These are phyloP conservation scores for Holothuria glaberrima DNA, from an alignment of 35 echinoderm and acorn worm species.

Conservation along the genomic window DNA sequence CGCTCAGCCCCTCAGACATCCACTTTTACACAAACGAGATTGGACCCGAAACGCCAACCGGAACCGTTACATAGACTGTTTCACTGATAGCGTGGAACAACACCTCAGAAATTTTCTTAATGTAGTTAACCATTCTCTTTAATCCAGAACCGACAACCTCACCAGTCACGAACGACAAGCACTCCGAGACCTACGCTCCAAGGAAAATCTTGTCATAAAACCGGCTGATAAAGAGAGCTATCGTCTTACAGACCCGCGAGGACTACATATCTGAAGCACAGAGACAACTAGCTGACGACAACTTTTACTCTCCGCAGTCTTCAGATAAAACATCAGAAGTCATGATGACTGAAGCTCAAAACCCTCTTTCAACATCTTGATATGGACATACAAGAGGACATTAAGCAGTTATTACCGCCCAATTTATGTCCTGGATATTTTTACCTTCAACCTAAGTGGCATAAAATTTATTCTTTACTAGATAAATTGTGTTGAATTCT, in stretches of 20 bases:
- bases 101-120: not conserved
- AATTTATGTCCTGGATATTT: no score
- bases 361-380: not conserved
- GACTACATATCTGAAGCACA: not conserved
- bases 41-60: not conserved
- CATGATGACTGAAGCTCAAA: not conserved
- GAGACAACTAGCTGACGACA: not conserved
- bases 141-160: no score
- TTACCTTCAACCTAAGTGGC: no score
- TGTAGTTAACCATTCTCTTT: no score
- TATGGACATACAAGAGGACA: not conserved
- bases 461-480: no score
- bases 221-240: not conserved
- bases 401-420: no score
- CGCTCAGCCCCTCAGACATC: no score
- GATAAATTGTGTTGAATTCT: no score
- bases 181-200: not conserved
- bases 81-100: not conserved
- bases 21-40: not conserved
- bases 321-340: not conserved
- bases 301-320: not conserved
- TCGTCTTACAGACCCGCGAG: not conserved
- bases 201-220: not conserved
- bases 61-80: slow-evolving; percentile 5
- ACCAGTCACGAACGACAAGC: not conserved